These are phyloP conservation scores for Halocaridina rubra DNA, from an alignment of 2,888 invertebrate genomes.

Conservation along the genomic window DNA sequence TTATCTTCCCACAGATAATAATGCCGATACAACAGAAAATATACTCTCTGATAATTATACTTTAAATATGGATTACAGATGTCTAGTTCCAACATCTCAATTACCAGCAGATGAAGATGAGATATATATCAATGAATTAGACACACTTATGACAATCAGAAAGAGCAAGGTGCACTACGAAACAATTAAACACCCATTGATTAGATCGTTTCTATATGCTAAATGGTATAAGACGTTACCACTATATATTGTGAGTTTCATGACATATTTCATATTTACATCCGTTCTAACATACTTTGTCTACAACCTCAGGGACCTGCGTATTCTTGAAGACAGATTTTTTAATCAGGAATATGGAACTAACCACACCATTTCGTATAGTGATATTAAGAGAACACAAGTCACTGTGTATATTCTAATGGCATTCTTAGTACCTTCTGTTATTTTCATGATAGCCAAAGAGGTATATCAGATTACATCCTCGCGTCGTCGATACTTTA, in stretches of 20 bases:
- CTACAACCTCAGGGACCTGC: conserved; percentile 48
- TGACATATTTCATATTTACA: conserved; percentile 46
- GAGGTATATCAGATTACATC: conserved; percentile 42
- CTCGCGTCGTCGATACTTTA: conserved; percentile 18
- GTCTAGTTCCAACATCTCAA: conserved; percentile 38
- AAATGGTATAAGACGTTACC: conserved; percentile 56
- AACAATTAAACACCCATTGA: conserved; percentile 51
- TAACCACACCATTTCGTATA: conserved; percentile 21
- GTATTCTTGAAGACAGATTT: conserved; percentile 12
- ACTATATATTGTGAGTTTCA: conserved; percentile 41
- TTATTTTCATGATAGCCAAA: conserved; percentile 40
- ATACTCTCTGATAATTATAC: conserved; percentile 30
- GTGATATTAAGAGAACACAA: neutral
- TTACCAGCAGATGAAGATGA: neutral
- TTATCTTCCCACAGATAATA: neutral
- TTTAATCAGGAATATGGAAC: neutral
- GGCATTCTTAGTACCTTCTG: conserved; percentile 38
- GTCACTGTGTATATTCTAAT: neutral
- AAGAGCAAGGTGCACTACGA: conserved; percentile 35
- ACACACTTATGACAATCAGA: conserved; percentile 47
- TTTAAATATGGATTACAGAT: conserved; percentile 49
- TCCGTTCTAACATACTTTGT: conserved; percentile 50
- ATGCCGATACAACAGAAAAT: neutral
- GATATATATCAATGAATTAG: conserved; percentile 30
- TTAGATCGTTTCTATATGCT: conserved; percentile 54